Evolutionary conservation across 2,888 invertebrate species (phyloP).

Genomic region (Hyppa rectilinea): DNA sequence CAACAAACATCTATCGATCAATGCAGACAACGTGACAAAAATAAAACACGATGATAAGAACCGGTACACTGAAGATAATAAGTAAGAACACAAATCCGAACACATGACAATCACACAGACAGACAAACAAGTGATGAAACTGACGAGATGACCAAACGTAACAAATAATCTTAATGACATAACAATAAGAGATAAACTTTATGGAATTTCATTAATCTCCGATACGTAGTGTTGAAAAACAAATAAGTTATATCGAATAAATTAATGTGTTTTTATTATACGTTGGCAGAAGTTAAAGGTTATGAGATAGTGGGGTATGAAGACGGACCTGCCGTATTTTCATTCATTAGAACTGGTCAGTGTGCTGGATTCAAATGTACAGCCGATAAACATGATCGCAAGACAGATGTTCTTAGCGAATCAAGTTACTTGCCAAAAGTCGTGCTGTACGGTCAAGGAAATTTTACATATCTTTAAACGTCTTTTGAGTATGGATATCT

Average conservation of each 20-base stretch:
- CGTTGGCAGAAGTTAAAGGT: constrained; percentile 78
- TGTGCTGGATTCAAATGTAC: constrained; percentile 27
- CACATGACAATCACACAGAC: constrained; percentile 31
- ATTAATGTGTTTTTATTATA: constrained; percentile 81
- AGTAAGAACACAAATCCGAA: constrained; percentile 32
- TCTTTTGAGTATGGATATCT: constrained; percentile 9
- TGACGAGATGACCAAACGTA: constrained; percentile 29
- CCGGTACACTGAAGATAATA: constrained; percentile 43
- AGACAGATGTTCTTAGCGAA: constrained; percentile 29
- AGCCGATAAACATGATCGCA: constrained; percentile 9
- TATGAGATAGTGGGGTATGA: constrained; percentile 70
- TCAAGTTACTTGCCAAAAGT: constrained; percentile 31
- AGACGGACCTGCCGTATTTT: constrained; percentile 64
- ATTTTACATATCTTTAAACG: constrained; percentile 19
- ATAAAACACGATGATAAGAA: constrained; percentile 44
- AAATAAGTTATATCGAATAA: constrained; percentile 72
- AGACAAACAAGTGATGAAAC: constrained; percentile 28
- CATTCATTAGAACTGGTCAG: constrained; percentile 70
- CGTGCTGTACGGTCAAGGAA: constrained; percentile 28
- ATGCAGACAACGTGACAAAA: constrained; percentile 39
- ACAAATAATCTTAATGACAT: constrained; percentile 63
- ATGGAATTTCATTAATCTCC: constrained; percentile 68
- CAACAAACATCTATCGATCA: constrained; percentile 53
- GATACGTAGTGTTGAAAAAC: constrained; percentile 63
- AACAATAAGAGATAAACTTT: constrained; percentile 61